Conservation (phyloP, 2,113 vertebrate genomes). For the Bucco capensis region DNA sequence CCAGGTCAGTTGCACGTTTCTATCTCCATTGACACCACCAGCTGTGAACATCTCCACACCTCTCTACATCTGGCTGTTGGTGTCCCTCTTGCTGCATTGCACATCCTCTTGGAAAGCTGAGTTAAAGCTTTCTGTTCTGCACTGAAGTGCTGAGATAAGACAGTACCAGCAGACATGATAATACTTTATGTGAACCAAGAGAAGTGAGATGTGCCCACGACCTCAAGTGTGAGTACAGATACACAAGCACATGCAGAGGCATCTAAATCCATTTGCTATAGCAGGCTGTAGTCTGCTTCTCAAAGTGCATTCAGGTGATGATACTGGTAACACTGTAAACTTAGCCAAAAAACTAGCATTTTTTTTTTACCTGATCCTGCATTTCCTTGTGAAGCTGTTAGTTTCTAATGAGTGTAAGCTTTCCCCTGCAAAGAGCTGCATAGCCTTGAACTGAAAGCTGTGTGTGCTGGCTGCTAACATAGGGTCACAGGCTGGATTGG, state of each 20-base stretch:
- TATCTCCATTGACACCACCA: neutral
- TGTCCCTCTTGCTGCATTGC: neutral
- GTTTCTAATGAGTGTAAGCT: neutral
- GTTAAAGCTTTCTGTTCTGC: neutral
- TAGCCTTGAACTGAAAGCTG: neutral
- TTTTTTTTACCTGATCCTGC: neutral
- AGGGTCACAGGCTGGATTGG: neutral
- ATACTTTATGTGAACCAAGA: neutral
- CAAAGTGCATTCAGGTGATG: neutral
- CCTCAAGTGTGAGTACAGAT: fast-evolving
- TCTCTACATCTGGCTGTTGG: neutral
- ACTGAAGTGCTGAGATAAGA: neutral
- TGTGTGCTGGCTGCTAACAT: neutral
- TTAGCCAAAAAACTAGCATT: neutral
- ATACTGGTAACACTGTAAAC: neutral
- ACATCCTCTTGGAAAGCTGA: neutral
- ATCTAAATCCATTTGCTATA: neutral
- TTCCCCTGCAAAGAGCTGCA: neutral
- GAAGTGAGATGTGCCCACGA: neutral
- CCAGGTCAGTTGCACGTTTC: neutral
- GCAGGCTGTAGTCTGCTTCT: neutral
- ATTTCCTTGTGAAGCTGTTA: neutral
- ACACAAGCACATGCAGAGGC: neutral
- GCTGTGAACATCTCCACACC: neutral
- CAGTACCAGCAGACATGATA: fast-evolving